Evolutionary conservation across 2,797 vertebrate genomes (phyloP).

Genomic region (Tadarida brasiliensis): DNA sequence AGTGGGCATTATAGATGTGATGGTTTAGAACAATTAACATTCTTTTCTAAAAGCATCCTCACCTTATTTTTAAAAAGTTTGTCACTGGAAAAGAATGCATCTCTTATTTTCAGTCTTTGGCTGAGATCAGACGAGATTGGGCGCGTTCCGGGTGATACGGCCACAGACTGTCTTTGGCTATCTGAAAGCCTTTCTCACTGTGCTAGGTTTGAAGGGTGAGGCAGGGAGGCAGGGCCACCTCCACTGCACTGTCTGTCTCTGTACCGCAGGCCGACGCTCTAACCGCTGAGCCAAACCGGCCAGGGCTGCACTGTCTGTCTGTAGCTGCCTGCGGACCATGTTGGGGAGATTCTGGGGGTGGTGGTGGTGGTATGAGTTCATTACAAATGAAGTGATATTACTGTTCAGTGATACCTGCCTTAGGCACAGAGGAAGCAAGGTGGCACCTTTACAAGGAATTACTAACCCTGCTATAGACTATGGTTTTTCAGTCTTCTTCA

Average conservation of each 20-base stretch:
- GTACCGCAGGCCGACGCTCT: too few relatives aligned
- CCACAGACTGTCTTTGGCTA: neutral
- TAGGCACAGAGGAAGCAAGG: neutral
- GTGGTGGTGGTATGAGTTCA: neutral
- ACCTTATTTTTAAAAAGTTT: neutral
- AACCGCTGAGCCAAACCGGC: too few relatives aligned
- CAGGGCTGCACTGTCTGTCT: neutral
- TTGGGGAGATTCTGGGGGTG: neutral
- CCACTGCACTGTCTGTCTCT: neutral
- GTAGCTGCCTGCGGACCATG: neutral
- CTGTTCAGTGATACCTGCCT: neutral
- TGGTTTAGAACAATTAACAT: neutral
- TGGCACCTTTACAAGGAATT: neutral
- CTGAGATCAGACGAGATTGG: too few relatives aligned
- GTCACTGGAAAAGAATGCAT: neutral
- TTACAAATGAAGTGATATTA: neutral
- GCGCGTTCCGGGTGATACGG: too few relatives aligned
- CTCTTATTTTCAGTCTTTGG: neutral
- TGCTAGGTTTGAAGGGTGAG: neutral
- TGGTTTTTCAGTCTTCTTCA: neutral
- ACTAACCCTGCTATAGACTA: neutral
- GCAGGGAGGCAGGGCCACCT: neutral
- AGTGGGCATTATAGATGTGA: neutral
- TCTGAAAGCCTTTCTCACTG: neutral
- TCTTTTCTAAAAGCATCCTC: neutral